Evolutionary conservation across 1,140 invertebrate species (phyloP).

Genomic region (Manduca sexta): DNA sequence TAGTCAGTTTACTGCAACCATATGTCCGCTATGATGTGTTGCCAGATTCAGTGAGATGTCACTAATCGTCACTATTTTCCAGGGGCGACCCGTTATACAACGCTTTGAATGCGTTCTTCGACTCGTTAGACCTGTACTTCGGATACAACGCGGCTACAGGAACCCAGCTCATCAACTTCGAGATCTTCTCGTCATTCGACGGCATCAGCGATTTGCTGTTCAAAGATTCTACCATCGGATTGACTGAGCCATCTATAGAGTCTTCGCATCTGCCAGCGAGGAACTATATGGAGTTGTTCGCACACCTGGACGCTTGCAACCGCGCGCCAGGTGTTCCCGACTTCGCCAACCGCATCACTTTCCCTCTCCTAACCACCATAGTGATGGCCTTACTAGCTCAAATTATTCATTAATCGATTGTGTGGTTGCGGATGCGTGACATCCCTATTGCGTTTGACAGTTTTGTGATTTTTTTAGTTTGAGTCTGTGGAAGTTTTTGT

Average conservation of each 20-base stretch:
- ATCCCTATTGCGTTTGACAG: too few relatives aligned
- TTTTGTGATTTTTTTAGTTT: too few relatives aligned
- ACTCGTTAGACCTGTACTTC: slow-evolving; percentile 37
- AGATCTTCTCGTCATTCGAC: slow-evolving; percentile 74
- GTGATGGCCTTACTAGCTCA: slow-evolving; percentile 25
- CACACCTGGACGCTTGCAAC: slow-evolving; percentile 54
- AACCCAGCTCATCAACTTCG: slow-evolving; percentile 67
- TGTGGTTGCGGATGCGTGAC: too few relatives aligned
- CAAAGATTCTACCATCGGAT: slow-evolving; percentile 73
- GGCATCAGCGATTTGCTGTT: slow-evolving; percentile 72
- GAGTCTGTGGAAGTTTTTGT: too few relatives aligned
- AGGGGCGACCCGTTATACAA: slow-evolving; percentile 49
- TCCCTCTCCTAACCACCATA: slow-evolving; percentile 36
- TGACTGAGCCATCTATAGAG: slow-evolving; percentile 48
- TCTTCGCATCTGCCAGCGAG: slow-evolving; percentile 36
- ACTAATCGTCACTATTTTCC: slow-evolving; percentile 10
- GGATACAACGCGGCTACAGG: slow-evolving; percentile 47
- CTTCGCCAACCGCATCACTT: slow-evolving; percentile 21
- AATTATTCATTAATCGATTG: slow-evolving; percentile 24
- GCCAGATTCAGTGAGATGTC: too few relatives aligned
- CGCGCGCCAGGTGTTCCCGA: slow-evolving; percentile 22
- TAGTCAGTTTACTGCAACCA: too few relatives aligned
- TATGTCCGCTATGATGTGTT: too few relatives aligned
- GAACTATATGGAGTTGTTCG: slow-evolving; percentile 63
- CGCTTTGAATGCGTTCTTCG: slow-evolving; percentile 41